Evolutionary conservation across 1,140 invertebrate species (phyloP), one percentile per base, ranked within the genome.

Genomic region (Cyclina sinensis): DNA sequence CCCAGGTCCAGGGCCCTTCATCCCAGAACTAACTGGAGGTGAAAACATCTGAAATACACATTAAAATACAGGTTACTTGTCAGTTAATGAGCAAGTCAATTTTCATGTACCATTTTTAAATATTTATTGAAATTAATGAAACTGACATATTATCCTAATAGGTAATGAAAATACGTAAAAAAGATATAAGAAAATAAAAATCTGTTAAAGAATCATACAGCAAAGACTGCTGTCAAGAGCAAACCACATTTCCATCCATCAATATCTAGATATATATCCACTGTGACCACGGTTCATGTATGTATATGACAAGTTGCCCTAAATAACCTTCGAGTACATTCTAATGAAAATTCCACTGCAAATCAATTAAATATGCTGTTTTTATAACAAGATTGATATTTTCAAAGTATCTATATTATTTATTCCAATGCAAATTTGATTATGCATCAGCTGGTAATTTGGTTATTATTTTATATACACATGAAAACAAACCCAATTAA

Each of bases 31-130:
- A 5, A 88, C 86, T 18, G 86, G 86, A 24, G 86, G 86, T 16
- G 86, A 88, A 39, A 88, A 88, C 86, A 88, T 88, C 86, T 88
- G 78, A 68, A 73, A 81, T 35, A 27, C 14, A n/a, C n/a, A n/a
- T n/a, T n/a, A n/a, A n/a, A n/a, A n/a, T n/a, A n/a, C n/a, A n/a
- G n/a, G n/a, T n/a, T n/a, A n/a, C n/a, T n/a, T n/a, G n/a, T n/a
- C n/a, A n/a, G n/a, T n/a, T n/a, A n/a, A n/a, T n/a, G n/a, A n/a
- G n/a, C n/a, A 39, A 43, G 43, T 4, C 43, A 43, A 43, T 7
- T 43, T 43, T 7, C 4, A 43, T 43, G 43, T 43, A 43, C 14
- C 43, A n/a, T n/a, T n/a, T n/a, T n/a, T n/a, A n/a, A n/a, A n/a
- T n/a, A n/a, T n/a, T n/a, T n/a, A n/a, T n/a, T n/a, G n/a, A n/a